Conservation (phyloP, 2,113 vertebrate species). For the Aspidoscelis tigris region DNA sequence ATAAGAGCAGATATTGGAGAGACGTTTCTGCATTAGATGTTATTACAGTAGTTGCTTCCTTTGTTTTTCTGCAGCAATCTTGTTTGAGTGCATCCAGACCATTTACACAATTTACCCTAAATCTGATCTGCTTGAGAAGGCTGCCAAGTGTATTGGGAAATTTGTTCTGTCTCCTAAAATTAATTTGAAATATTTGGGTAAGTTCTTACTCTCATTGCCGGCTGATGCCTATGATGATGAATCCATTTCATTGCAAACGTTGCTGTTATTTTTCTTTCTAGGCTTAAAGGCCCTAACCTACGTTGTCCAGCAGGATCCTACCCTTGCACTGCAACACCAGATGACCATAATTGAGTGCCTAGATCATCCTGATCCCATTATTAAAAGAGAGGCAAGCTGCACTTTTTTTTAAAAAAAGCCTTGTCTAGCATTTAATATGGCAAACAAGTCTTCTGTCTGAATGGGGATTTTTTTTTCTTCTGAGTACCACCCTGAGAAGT, state of each 20-base stretch:
- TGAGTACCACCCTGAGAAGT: too few relatives aligned
- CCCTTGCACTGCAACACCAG: conserved; percentile 94
- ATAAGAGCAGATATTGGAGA: neutral
- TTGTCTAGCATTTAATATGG: neutral
- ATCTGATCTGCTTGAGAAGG: conserved; percentile 92
- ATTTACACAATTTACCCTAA: conserved; percentile 94
- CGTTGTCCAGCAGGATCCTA: conserved; percentile 94
- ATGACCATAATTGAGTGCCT: conserved; percentile 98
- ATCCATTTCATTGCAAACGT: conserved; percentile 23
- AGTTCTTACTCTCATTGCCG: conserved; percentile 56
- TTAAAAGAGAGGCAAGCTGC: conserved; percentile 91
- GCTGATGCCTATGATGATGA: neutral
- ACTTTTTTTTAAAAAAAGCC: conserved; percentile 16
- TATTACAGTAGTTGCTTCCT: neutral
- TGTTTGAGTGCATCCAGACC: conserved; percentile 95
- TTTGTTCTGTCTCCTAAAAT: conserved; percentile 97
- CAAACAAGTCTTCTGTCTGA: conserved; percentile 18
- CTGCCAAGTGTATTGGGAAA: conserved; percentile 95
- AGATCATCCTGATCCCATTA: conserved; percentile 93
- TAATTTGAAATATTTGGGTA: conserved; percentile 97
- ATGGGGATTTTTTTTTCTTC: conserved; percentile 8
- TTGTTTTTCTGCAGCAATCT: conserved; percentile 83
- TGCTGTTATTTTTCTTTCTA: conserved; percentile 59
- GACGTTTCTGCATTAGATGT: neutral
- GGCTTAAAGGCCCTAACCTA: conserved; percentile 95